Base-by-base conservation (phyloP, 1,140 invertebrate genomes). In the Diorhabda carinulata region DNA sequence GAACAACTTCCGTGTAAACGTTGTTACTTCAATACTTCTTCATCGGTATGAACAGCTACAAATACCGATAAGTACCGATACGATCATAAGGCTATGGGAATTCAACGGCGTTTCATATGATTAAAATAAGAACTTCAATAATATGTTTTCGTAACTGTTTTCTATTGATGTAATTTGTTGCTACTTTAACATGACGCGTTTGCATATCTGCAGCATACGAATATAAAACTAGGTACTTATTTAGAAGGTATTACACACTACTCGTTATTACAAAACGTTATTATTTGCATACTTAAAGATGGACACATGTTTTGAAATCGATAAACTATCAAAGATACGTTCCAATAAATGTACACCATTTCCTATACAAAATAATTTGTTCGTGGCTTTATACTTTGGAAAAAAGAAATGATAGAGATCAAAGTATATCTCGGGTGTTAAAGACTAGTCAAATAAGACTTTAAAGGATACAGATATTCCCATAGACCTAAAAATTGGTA, bases 1-100 rank as follows among this genome's bases (percentile, higher is more conserved):
- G 47, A 52, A 52, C 47, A 52, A 52, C 47, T 52, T n/a, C n/a
- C n/a, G 6, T 52, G 47, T 8, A 52, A 52, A 52, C 4, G 47
- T 52, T n/a, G n/a, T 52, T 52, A 52, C n/a, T 52, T 52, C 47
- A 52, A 52, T 52, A 52, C 47, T 52, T 52, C 47, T 4, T 52
- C 47, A 52, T 52, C 47, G 47, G n/a, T n/a, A 2, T 52, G 47
- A 52, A 52, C 47, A 52, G 47, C n/a, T 52, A 52, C n/a, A 52
- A 52, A n/a, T 52, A 52, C n/a, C 47, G 47, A 52, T 52, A 52
- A 52, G 47, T 52, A 52, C 47, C n/a, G n/a, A 52, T 52, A n/a
- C 47, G 47, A n/a, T 25, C 25, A 25, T 52, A 52, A 6, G 47
- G 6, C 47, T 52, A 52, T 52, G 47, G 47, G 47, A 52, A 52